These are phyloP conservation scores for Carapus acus DNA, from an alignment of 2,797 vertebrate species.

Conservation along the genomic window DNA sequence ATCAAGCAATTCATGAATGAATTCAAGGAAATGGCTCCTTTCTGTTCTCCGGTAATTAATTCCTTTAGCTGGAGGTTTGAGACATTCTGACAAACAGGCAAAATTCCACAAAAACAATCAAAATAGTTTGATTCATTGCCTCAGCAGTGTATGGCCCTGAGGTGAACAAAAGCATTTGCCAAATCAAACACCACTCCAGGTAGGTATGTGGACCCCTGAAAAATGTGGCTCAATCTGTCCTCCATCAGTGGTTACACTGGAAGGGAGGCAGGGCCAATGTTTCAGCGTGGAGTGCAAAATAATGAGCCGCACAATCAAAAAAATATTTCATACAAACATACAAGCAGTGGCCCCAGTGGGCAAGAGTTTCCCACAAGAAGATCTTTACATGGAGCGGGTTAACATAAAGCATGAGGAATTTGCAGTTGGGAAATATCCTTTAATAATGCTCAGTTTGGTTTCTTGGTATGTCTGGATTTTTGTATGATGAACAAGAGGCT, in stretches of 20 bases:
- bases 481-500: slow-evolving; percentile 34
- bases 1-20: background rate
- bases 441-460: slow-evolving; percentile 38
- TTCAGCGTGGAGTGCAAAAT: slow-evolving; percentile 50
- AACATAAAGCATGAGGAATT: slow-evolving; percentile 45
- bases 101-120: slow-evolving; percentile 49
- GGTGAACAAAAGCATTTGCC: slow-evolving; percentile 50
- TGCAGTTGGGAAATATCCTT: slow-evolving; percentile 21
- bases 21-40: background rate
- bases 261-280: slow-evolving; percentile 47
- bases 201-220: slow-evolving; percentile 48
- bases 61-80: slow-evolving; percentile 23
- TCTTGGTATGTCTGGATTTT: slow-evolving; percentile 34
- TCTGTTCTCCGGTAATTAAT: slow-evolving; percentile 28
- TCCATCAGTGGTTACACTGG: slow-evolving; percentile 56
- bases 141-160: slow-evolving; percentile 38
- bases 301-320: slow-evolving; percentile 59
- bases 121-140: slow-evolving; percentile 56
- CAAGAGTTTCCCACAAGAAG: slow-evolving; percentile 45
- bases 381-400: slow-evolving; percentile 40
- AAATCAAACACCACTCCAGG: slow-evolving; percentile 62
- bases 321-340: slow-evolving; percentile 60
- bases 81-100: slow-evolving; percentile 42
- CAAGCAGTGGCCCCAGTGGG: slow-evolving; percentile 43
- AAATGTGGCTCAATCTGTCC: slow-evolving; percentile 50